Evolutionary conservation across 64 coral and sea anemone species (phyloP), one percentile per base, ranked within the genome.

Genomic region (Orbicella faveolata): DNA sequence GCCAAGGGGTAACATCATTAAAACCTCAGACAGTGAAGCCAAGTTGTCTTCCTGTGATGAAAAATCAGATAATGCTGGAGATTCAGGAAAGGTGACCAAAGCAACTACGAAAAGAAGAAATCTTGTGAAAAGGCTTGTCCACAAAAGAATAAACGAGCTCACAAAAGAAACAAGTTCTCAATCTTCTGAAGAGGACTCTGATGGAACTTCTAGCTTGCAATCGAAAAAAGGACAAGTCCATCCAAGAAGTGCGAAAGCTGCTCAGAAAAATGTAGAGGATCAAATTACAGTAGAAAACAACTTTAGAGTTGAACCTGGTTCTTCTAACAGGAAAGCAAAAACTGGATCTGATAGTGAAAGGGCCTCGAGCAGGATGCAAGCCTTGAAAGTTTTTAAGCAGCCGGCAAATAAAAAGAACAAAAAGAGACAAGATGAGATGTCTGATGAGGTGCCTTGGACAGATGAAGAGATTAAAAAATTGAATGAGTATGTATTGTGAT

Each of bases 381-480:
- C 37, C 30, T 76, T 36, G 52, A 63, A 91, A 36, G 14, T 57
- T 26, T 84, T 68, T 21, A 85, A 76, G 77, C n/a, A 91, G 21
- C 16, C 51, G 36, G 61, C 34, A 77, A 88, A 63, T 30, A 74
- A 74, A 75, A 51, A 62, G 5, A 20, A 11, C 48, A 81, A 34
- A 62, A 75, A 51, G 44, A 16, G 61, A 54, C 20, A 90, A 35
- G 63, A 23, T 36, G 52, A 20, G 17, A 11, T 36, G 20, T 74
- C 39, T 63, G 59, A 76, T 76, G 89, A 75, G 62, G 73, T 26
- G 10, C 33, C 73, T 4, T 92, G 90, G 90, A 66, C 64, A 3
- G 90, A 81, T 9, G 76, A 92, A 19, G 90, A 92, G 64, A 70
- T 92, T 13, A 34, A 72, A 63, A 79, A 75, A 51, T 44, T 92